Evolutionary conservation across 2,113 vertebrate genomes (phyloP).

Genomic region (Acrocephalus kingi): DNA sequence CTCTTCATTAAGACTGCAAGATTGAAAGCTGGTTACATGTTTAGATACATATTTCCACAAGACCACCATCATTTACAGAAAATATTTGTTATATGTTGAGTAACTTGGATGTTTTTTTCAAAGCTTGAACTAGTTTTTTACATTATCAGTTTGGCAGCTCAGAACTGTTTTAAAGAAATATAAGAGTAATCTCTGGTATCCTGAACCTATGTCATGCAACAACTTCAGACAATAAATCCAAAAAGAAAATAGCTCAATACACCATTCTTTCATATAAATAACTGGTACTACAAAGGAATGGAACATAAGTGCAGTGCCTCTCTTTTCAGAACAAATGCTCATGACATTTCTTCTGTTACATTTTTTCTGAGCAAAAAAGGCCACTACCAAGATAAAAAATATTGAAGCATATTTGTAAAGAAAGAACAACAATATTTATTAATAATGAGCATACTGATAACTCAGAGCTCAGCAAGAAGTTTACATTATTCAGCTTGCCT

Average conservation of each 20-base stretch:
- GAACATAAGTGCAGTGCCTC: conserved; percentile 32
- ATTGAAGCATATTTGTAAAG: conserved; percentile 8
- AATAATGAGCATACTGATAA: conserved; percentile 56
- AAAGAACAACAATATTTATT: conserved; percentile 68
- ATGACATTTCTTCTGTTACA: conserved; percentile 36
- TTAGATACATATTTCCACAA: neutral
- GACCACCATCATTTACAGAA: neutral
- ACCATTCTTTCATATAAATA: neutral
- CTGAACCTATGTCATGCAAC: neutral
- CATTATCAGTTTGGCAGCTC: neutral
- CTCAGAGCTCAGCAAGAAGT: conserved; percentile 65
- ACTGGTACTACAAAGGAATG: conserved; percentile 3
- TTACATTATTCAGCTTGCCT: conserved; percentile 59
- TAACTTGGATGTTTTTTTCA: neutral
- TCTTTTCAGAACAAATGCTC: conserved; percentile 18
- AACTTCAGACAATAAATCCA: conserved; percentile 1
- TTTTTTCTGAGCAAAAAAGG: conserved; percentile 49
- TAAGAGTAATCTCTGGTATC: neutral
- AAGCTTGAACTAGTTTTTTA: neutral
- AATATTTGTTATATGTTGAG: neutral
- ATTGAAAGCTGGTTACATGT: neutral
- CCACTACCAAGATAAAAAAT: conserved; percentile 54
- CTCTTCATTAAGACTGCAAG: neutral
- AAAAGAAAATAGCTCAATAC: neutral
- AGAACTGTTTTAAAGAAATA: neutral